These are phyloP conservation scores for Caloenas nicobarica DNA, from an alignment of 2,113 vertebrate genomes.

Conservation along the genomic window DNA sequence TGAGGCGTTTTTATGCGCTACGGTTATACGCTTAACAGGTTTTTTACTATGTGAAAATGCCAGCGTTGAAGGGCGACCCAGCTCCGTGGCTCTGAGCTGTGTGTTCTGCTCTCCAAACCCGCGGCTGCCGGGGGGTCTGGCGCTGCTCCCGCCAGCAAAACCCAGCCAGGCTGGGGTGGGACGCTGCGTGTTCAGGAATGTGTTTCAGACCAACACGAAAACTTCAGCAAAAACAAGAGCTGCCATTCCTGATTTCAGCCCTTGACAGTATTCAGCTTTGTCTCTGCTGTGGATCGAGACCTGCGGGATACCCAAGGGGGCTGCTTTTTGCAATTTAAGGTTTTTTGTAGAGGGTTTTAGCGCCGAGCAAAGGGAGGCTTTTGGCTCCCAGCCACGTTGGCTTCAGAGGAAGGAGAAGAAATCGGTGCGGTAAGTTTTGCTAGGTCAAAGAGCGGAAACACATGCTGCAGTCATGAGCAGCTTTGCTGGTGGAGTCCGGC, in stretches of 20 bases:
- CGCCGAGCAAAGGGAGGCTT: not conserved
- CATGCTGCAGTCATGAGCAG: not conserved
- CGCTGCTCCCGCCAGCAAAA: slow-evolving; percentile 11
- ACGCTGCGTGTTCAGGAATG: not conserved
- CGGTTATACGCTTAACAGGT: not conserved
- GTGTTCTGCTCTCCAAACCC: not conserved
- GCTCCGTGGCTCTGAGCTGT: not conserved
- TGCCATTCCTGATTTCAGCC: not conserved
- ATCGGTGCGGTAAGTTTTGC: not conserved
- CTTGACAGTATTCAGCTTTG: not conserved
- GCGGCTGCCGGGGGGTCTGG: slow-evolving; percentile 55
- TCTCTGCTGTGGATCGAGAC: not conserved
- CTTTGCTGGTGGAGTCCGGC: not conserved
- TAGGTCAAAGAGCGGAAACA: not conserved
- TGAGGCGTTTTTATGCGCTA: fast-evolving
- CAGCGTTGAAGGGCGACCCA: not conserved
- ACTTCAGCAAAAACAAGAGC: not conserved
- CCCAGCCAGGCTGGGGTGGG: not conserved
- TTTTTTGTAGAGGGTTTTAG: not conserved
- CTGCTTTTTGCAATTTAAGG: not conserved
- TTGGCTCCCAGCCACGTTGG: not conserved
- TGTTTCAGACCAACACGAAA: not conserved
- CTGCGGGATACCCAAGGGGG: not conserved
- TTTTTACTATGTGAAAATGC: not conserved
- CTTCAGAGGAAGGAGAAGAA: not conserved